Conservation (phyloP, 2,888 invertebrate genomes). For the Metellina segmentata region DNA sequence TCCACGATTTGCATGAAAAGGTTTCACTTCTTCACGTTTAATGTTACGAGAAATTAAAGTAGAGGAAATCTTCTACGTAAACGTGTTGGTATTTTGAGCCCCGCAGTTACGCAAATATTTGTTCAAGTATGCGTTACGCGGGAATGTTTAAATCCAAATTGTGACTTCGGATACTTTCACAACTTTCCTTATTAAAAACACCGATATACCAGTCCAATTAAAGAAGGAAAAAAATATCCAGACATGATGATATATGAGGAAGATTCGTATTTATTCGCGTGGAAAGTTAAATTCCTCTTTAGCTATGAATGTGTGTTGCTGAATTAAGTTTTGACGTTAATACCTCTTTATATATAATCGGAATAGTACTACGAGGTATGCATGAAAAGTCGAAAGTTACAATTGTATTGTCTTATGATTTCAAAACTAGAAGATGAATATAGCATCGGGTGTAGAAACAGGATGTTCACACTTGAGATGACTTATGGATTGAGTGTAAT, state of each 20-base stretch:
- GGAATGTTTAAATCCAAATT: constrained; percentile 32
- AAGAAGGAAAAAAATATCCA: background rate
- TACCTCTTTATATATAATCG: background rate
- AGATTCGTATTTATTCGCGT: background rate
- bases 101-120: constrained; percentile 22
- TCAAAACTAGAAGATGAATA: too few relatives aligned
- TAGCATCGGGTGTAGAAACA: too few relatives aligned
- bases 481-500: too few relatives aligned
- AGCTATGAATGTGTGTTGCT: background rate
- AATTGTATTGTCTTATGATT: too few relatives aligned
- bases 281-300: background rate
- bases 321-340: background rate
- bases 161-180: background rate
- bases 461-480: too few relatives aligned
- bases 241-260: background rate
- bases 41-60: constrained; percentile 65
- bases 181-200: constrained; percentile 1
- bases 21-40: constrained; percentile 52
- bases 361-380: background rate
- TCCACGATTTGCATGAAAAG: constrained; percentile 52
- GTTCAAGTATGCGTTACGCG: constrained; percentile 15
- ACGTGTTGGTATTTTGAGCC: constrained; percentile 38
- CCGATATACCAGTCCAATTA: background rate
- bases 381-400: too few relatives aligned
- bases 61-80: constrained; percentile 34